Percentiles rank a stretch among this genome's conserved stretches.
These are phyloP conservation scores for Limnephilus auricula DNA, from an alignment of 2,888 invertebrate genomes.

Conservation along the genomic window DNA sequence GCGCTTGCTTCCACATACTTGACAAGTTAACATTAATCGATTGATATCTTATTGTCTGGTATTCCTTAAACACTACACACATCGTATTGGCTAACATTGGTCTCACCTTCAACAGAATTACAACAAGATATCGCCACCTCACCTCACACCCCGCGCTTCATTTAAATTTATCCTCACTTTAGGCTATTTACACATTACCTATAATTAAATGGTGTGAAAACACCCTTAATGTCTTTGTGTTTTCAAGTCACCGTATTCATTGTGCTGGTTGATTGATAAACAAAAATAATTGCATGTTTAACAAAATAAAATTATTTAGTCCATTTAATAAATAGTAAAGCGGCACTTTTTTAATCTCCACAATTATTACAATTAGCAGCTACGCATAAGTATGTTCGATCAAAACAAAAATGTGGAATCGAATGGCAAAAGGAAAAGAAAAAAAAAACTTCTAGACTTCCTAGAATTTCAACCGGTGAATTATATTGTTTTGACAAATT, in stretches of 20 bases:
- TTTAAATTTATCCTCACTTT: neutral
- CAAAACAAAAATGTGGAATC: neutral
- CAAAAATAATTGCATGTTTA: neutral
- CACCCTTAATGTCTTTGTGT: neutral
- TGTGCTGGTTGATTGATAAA: neutral
- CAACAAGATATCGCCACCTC: neutral
- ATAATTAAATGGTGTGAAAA: neutral
- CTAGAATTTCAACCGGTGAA: neutral
- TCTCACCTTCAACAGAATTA: slow-evolving; percentile 13
- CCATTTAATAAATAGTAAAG: neutral
- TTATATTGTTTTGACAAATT: neutral
- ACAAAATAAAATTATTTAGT: neutral
- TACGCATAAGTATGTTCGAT: neutral
- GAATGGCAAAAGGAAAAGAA: neutral
- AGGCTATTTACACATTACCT: slow-evolving; percentile 19
- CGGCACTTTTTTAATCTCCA: neutral
- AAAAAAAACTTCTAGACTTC: neutral
- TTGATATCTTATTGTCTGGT: neutral
- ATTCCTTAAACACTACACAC: slow-evolving; percentile 6
- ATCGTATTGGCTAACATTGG: slow-evolving; percentile 9
- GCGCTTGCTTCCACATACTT: neutral
- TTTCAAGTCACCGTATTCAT: slow-evolving; percentile 5
- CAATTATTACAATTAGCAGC: neutral
- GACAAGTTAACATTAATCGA: neutral
- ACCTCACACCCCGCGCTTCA: neutral